A percentile compares a stretch with the other conserved stretches of the same genome.
Evolutionary conservation across 1,140 invertebrate genomes (phyloP).

Genomic region (Drosophila orena): DNA sequence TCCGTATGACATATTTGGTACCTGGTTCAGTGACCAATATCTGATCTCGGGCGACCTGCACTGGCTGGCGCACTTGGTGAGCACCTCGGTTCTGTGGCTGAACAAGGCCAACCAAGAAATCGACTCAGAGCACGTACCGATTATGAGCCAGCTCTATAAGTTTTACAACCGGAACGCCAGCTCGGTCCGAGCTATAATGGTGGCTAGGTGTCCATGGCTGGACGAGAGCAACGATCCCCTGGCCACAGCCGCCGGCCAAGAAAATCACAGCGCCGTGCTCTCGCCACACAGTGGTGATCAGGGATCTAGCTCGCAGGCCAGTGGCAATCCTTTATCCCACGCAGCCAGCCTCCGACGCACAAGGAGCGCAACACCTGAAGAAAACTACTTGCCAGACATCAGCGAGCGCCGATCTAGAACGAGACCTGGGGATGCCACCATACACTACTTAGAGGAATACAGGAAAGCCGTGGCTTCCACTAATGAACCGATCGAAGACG

Average conservation of each 20-base stretch:
- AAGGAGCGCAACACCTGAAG: slow-evolving; percentile 59
- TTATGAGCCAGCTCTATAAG: slow-evolving; percentile 91
- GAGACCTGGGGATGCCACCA: slow-evolving; percentile 58
- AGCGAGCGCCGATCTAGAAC: slow-evolving; percentile 55
- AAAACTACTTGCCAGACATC: slow-evolving; percentile 68
- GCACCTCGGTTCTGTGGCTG: slow-evolving; percentile 92
- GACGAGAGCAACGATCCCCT: slow-evolving; percentile 77
- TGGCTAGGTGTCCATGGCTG: slow-evolving; percentile 84
- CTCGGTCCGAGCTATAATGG: slow-evolving; percentile 86
- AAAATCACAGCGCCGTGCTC: background rate
- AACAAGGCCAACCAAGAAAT: slow-evolving; percentile 94
- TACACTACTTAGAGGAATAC: slow-evolving; percentile 74
- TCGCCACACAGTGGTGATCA: slow-evolving; percentile 4
- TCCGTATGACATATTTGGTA: slow-evolving; percentile 95
- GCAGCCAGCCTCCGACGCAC: slow-evolving; percentile 58
- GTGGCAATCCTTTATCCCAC: slow-evolving; percentile 67
- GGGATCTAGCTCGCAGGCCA: slow-evolving; percentile 29
- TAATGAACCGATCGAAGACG: slow-evolving; percentile 41
- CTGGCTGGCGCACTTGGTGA: slow-evolving; percentile 92
- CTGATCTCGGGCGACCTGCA: slow-evolving; percentile 92
- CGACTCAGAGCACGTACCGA: slow-evolving; percentile 92
- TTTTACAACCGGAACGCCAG: slow-evolving; percentile 94
- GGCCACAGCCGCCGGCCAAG: background rate
- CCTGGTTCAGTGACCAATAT: slow-evolving; percentile 94
- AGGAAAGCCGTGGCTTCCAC: slow-evolving; percentile 42